A percentile compares a stretch with the other conserved stretches of the same genome.
Evolutionary conservation across 1,140 invertebrate genomes (phyloP).

Genomic region (Aleiodes sp.): DNA sequence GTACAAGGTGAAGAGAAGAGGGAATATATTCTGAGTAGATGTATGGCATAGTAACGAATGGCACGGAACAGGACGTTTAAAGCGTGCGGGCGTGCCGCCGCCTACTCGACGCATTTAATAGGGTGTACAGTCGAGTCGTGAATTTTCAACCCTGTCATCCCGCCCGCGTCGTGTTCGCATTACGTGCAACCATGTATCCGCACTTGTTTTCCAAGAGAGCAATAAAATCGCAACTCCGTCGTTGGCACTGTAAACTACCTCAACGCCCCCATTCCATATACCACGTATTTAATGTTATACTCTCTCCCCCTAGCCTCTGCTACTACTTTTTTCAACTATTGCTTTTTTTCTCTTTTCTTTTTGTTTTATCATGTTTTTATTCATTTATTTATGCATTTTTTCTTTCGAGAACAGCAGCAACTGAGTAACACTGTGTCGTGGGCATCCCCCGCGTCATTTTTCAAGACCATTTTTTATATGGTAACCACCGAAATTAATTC

Average conservation of each 20-base stretch:
- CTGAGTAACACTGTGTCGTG: background rate
- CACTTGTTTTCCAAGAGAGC: conserved; percentile 35
- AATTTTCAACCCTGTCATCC: conserved; percentile 40
- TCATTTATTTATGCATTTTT: background rate
- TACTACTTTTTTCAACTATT: too few relatives aligned
- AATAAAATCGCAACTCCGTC: conserved; percentile 31
- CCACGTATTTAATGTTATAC: background rate
- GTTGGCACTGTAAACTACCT: conserved; percentile 24
- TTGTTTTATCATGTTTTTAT: background rate
- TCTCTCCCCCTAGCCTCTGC: background rate
- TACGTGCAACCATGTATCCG: conserved; percentile 36
- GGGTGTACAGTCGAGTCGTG: conserved; percentile 38
- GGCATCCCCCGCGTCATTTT: conserved; percentile 29
- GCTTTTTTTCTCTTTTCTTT: too few relatives aligned
- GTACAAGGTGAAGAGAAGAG: background rate
- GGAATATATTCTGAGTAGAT: background rate
- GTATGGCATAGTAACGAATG: conserved; percentile 29
- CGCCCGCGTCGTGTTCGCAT: conserved; percentile 33
- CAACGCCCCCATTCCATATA: background rate
- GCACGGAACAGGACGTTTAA: conserved; percentile 33
- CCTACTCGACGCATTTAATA: conserved; percentile 39
- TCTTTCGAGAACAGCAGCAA: background rate
- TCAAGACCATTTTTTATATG: conserved; percentile 28
- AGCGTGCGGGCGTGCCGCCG: conserved; percentile 33
- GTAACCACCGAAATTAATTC: conserved; percentile 34